These are phyloP conservation scores for Acanthosoma haemorrhoidale DNA, from an alignment of 2,888 invertebrate species.

Conservation along the genomic window DNA sequence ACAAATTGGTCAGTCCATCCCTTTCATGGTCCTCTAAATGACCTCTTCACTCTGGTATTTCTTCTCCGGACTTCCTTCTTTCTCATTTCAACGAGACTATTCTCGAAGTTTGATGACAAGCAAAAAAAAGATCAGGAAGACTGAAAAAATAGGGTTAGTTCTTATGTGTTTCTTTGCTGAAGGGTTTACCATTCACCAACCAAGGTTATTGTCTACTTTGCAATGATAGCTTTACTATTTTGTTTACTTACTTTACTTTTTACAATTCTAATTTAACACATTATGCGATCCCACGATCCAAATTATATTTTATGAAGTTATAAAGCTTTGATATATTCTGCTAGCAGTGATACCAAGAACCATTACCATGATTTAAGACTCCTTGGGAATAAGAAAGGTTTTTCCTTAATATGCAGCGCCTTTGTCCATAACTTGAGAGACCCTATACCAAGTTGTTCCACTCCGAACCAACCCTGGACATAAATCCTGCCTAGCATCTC, in stretches of 20 bases:
- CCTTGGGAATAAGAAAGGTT: background rate
- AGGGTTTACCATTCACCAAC: too few species aligned
- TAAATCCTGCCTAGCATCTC: conserved; percentile 1
- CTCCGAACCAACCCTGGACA: background rate
- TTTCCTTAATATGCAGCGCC: conserved; percentile 5
- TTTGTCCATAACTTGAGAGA: background rate
- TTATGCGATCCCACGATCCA: too few species aligned
- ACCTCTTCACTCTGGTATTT: background rate
- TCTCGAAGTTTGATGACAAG: background rate
- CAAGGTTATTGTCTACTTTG: background rate
- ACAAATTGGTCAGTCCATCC: background rate
- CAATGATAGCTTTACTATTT: background rate
- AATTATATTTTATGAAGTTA: too few species aligned
- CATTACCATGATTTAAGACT: too few species aligned
- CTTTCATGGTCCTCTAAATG: conserved; percentile 3
- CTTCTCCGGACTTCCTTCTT: conserved; percentile 4
- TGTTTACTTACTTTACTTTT: too few species aligned
- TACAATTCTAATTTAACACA: too few species aligned
- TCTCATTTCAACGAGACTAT: background rate
- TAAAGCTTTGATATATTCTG: too few species aligned
- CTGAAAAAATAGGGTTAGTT: background rate
- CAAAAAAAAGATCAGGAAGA: background rate
- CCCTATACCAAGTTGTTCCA: background rate
- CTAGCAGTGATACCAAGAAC: too few species aligned
- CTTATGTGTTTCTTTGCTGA: too few species aligned